A percentile compares a stretch with the other conserved stretches of the same genome.
Evolutionary conservation across 2,113 vertebrate species (phyloP).

Genomic region (Alosa alosa): DNA sequence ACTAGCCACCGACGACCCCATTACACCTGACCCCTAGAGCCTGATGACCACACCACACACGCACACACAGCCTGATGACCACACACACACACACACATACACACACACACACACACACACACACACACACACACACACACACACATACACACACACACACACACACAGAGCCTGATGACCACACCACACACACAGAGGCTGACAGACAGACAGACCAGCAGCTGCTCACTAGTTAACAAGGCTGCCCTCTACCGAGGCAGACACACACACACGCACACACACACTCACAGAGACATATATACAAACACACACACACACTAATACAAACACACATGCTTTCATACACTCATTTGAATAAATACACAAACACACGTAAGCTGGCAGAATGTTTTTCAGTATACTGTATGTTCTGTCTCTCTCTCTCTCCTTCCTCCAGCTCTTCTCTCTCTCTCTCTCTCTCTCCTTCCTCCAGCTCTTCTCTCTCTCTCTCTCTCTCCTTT

Average conservation of each 20-base stretch:
- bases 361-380: background rate
- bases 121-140: too few species aligned
- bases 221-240: slow-evolving; percentile 42
- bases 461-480: slow-evolving; percentile 18
- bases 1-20: slow-evolving; percentile 42
- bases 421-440: background rate
- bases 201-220: slow-evolving; percentile 44
- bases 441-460: slow-evolving; percentile 53
- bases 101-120: background rate
- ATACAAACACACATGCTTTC: background rate
- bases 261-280: background rate
- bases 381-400: background rate
- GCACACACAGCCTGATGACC: background rate
- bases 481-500: background rate
- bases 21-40: slow-evolving; percentile 43
- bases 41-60: slow-evolving; percentile 47
- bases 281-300: background rate
- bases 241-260: background rate
- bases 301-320: background rate
- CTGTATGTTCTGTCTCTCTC: background rate
- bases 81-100: background rate
- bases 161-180: background rate
- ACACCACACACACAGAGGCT: too few species aligned
- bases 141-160: background rate
- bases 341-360: background rate